Evolutionary conservation across 2,113 vertebrate species (phyloP).

Genomic region (Junco hyemalis): DNA sequence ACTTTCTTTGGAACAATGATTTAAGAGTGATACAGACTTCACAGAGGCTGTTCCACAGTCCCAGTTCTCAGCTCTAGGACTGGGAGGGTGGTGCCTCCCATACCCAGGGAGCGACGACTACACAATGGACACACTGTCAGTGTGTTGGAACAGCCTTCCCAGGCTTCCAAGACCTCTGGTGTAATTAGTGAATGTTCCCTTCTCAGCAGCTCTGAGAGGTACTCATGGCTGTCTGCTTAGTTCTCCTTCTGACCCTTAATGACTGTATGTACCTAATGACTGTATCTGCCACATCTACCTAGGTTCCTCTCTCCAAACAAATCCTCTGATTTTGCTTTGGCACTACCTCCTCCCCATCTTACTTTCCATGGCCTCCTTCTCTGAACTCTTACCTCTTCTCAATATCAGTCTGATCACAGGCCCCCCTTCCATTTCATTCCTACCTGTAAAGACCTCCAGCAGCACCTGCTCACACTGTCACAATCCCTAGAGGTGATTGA

Average conservation of each 20-base stretch:
- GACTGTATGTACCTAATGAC: neutral
- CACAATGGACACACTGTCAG: neutral
- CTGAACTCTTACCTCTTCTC: neutral
- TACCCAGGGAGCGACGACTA: neutral
- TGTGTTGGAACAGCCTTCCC: neutral
- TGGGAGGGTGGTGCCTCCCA: neutral
- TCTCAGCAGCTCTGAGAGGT: neutral
- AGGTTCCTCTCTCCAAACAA: neutral
- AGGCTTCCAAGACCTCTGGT: neutral
- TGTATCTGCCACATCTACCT: neutral
- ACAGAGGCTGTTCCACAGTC: neutral
- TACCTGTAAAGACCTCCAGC: neutral
- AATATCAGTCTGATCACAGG: neutral
- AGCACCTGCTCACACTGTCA: neutral
- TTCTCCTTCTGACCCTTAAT: neutral
- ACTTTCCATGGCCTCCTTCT: neutral
- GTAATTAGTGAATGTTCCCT: neutral
- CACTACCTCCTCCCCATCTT: neutral
- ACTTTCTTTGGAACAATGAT: slow-evolving; percentile 58
- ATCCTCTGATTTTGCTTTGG: neutral
- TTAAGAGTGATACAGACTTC: neutral
- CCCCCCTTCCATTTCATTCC: neutral
- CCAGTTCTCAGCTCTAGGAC: slow-evolving; percentile 5
- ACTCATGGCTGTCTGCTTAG: neutral
- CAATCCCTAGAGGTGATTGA: neutral